Base-by-base conservation (phyloP, 2,797 vertebrate genomes). In the Diglossa cyanea region DNA sequence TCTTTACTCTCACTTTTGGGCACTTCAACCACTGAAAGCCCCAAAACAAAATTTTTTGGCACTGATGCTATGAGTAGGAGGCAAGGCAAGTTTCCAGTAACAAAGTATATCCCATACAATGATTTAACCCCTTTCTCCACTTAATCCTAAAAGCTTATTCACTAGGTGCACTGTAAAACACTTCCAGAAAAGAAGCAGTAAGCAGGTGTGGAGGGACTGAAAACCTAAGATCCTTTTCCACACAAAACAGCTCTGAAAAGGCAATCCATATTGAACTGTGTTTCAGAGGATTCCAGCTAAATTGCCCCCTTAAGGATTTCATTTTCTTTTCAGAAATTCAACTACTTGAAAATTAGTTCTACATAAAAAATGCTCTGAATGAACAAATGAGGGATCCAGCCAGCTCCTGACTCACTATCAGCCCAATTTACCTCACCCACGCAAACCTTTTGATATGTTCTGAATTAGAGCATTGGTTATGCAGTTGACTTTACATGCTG, bases 341-440 rank as follows among this genome's bases (percentile, higher is more conserved):
- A 94, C 94, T 91, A 75, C 79, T 91, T 75, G 72, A 90, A 91
- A 96, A 97, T 95, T 96, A 95, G 89, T 94, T 93, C 87, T 95
- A 94, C 91, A 76, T 95, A 83, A 73, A 92, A 95, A 95, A 92
- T 77, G 51, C 68, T 91, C 61, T 95, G 88, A 96, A 94, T 92
- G 91, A 96, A 86, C 62, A 95, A 96, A 95, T 84, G 93, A 95
- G 68, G 65, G 92, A 96, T 72, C 81, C 89, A 94, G 88, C 90
- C 76, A 93, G 88, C 79, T 94, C 75, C 85, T 89, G 86, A 96
- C 72, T 96, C 87, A 80, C 92, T 95, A 92, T 96, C 95, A 94
- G 68, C 66, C 75, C 94, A 83, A 95, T 95, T 96, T 95, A 97
- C 95, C 73, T 97, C 79, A 2, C 94, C 94, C 89, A 96, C 78